A percentile compares a stretch with the other conserved stretches of the same genome.
Evolutionary conservation across 2,113 vertebrate species (phyloP).

Genomic region (Eclectus roratus): DNA sequence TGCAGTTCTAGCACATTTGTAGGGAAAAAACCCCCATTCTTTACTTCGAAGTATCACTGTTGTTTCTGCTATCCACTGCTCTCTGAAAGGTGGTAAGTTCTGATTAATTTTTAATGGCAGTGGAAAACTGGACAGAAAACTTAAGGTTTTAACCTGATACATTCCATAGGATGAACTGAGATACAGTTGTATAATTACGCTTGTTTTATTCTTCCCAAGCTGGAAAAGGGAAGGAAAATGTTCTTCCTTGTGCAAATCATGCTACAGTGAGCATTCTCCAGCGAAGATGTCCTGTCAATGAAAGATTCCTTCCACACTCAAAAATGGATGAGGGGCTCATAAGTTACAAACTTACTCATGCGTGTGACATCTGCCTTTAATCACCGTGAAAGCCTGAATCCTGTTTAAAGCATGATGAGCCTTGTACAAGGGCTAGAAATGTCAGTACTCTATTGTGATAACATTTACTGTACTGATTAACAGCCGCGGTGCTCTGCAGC

Average conservation of each 20-base stretch:
- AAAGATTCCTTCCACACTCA: not conserved
- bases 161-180: not conserved
- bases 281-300: not conserved
- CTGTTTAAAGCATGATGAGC: not conserved
- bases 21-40: not conserved
- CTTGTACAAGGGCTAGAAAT: constrained; percentile 25
- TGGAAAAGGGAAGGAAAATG: not conserved
- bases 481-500: not conserved
- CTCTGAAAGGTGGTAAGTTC: not conserved
- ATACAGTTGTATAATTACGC: not conserved
- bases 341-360: not conserved
- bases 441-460: constrained; percentile 44
- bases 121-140: not conserved
- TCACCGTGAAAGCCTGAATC: constrained; percentile 28
- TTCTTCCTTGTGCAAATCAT: not conserved
- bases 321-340: not conserved
- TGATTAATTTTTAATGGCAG: not conserved
- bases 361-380: constrained; percentile 28
- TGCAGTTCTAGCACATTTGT: not conserved
- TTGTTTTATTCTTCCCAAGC: not conserved
- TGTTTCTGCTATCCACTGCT: not conserved
- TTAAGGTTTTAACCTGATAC: not conserved
- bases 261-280: not conserved
- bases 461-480: constrained; percentile 45
- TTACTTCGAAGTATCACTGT: not conserved